These are phyloP conservation scores for Ochotona curzoniae DNA, from an alignment of 2,113 vertebrate species.

Conservation along the genomic window DNA sequence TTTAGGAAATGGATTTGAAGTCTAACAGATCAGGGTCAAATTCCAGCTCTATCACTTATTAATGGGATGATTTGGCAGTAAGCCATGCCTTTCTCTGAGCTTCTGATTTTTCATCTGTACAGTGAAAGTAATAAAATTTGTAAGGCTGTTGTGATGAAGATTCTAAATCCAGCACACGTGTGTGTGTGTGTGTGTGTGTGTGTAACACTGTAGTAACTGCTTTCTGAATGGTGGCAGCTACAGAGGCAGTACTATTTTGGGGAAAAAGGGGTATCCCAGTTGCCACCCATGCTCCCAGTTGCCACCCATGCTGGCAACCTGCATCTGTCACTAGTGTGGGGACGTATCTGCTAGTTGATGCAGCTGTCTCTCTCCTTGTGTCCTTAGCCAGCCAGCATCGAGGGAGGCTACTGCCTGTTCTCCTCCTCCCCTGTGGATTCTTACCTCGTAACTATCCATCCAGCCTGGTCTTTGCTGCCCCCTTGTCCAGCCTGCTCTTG, in stretches of 20 bases:
- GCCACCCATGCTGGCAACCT: not conserved
- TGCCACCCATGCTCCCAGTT: not conserved
- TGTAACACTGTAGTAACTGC: not conserved
- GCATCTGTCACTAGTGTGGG: slow-evolving; percentile 45
- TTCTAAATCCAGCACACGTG: not conserved
- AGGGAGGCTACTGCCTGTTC: not conserved
- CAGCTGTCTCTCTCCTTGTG: slow-evolving; percentile 25
- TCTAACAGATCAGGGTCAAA: not conserved
- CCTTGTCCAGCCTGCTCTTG: not conserved
- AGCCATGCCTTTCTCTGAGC: not conserved
- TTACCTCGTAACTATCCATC: not conserved
- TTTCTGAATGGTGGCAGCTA: not conserved
- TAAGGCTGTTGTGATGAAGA: not conserved
- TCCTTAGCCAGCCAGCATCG: not conserved
- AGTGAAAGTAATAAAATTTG: not conserved
- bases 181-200: not conserved
- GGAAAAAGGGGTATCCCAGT: not conserved
- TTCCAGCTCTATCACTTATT: not conserved
- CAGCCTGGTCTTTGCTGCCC: not conserved
- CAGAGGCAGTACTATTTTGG: slow-evolving; percentile 44
- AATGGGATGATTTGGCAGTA: not conserved
- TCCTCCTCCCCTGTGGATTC: not conserved
- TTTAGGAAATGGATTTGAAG: not conserved
- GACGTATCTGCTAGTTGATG: not conserved
- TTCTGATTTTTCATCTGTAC: not conserved